These are phyloP conservation scores for Paedocypris micromegethes DNA, from an alignment of 2,797 vertebrate genomes.

Conservation along the genomic window DNA sequence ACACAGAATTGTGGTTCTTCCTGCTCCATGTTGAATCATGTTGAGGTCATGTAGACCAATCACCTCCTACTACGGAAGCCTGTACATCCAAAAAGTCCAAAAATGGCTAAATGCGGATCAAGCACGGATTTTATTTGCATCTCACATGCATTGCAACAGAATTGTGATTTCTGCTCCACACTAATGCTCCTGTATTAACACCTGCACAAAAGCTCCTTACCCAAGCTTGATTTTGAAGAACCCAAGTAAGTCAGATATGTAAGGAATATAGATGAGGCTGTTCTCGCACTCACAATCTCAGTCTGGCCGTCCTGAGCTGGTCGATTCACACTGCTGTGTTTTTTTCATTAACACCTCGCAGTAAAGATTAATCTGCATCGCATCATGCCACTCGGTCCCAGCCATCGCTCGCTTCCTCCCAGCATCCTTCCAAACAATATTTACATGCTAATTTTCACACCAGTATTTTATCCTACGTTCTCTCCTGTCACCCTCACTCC, in stretches of 20 bases:
- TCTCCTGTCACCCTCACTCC: neutral
- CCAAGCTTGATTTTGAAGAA: neutral
- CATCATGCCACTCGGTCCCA: conserved; percentile 20
- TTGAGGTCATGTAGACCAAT: no score
- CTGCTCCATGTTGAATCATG: no score
- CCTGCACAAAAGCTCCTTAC: no score
- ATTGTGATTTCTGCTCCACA: no score
- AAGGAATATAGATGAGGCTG: no score
- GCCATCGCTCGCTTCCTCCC: conserved; percentile 2
- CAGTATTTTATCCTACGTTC: neutral
- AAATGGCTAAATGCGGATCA: no score
- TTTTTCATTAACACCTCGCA: conserved; percentile 36
- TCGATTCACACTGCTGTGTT: conserved; percentile 26
- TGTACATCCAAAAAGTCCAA: no score
- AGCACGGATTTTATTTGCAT: no score
- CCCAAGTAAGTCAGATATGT: neutral
- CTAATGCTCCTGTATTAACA: no score
- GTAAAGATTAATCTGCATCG: conserved; percentile 25
- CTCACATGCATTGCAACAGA: no score
- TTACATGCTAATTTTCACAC: conserved; percentile 12
- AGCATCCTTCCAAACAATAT: neutral
- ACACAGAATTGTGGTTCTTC: no score
- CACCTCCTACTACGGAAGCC: no score
- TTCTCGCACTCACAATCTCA: conserved; percentile 3
- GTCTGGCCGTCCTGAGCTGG: conserved; percentile 8